Conservation (phyloP, 2,797 vertebrate species). For the Megalops cyprinoides region DNA sequence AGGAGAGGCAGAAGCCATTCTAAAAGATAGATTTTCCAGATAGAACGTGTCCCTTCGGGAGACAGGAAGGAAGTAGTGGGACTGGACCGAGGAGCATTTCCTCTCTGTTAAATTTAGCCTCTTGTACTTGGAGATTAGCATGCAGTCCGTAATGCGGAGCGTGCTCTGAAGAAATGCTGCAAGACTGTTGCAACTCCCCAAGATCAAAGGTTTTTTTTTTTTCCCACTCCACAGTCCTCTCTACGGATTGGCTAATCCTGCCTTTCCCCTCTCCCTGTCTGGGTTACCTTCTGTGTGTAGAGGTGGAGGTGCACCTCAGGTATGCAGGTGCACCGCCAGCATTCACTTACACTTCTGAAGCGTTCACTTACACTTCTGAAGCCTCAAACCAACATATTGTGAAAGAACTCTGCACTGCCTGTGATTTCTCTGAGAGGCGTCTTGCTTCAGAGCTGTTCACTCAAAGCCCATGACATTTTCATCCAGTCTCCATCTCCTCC, state of each 20-base stretch:
- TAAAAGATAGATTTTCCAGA: background rate
- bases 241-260: background rate
- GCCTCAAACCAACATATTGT: background rate
- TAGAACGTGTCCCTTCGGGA: background rate
- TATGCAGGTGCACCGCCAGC: too few relatives aligned
- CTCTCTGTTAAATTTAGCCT: slow-evolving; percentile 38
- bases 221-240: background rate
- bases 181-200: too few relatives aligned
- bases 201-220: background rate
- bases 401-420: background rate
- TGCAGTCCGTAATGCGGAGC: background rate
- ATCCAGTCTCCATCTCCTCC: background rate
- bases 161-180: background rate
- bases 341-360: background rate
- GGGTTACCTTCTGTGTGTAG: background rate
- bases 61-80: slow-evolving; percentile 34
- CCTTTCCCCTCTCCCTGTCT: background rate
- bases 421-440: background rate
- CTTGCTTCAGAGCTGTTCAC: too few relatives aligned
- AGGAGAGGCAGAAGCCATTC: background rate
- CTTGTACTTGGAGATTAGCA: background rate
- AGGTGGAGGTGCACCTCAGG: background rate
- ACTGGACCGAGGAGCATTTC: slow-evolving; percentile 25
- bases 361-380: background rate
- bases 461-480: too few relatives aligned